Percentiles rank a stretch among this genome's conserved stretches.
phyloP scores from a whole-genome alignment of 2,113 vertebrate genomes.

The Hippocampus mohnikei region DNA sequence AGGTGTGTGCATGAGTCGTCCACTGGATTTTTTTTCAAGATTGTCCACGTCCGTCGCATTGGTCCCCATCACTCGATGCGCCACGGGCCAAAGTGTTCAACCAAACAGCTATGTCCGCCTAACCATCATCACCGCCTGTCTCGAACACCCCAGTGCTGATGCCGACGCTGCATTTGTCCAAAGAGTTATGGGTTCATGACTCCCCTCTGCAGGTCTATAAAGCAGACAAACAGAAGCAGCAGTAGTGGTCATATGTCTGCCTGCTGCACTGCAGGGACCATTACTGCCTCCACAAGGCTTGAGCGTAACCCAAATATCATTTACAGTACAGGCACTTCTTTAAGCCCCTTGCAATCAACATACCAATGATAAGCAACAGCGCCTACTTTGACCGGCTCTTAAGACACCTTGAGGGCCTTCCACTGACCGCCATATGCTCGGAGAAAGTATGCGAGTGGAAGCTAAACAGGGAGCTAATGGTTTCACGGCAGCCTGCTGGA shows the following conservation, averaged over 20 bases:
- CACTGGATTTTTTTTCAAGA: neutral
- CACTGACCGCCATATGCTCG: conserved; percentile 46
- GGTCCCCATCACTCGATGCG: neutral
- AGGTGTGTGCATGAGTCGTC: neutral
- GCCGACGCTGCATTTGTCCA: neutral
- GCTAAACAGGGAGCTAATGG: conserved; percentile 60
- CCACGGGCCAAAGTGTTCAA: neutral
- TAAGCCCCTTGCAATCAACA: conserved; percentile 59
- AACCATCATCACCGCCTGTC: neutral
- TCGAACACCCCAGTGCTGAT: neutral
- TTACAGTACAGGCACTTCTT: conserved; percentile 51
- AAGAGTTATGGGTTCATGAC: conserved; percentile 66
- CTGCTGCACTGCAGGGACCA: conserved; percentile 55
- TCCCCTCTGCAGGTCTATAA: conserved; percentile 62
- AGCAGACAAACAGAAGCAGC: conserved; percentile 47
- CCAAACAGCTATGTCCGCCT: neutral
- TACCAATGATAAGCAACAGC: conserved; percentile 54
- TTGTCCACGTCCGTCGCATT: neutral
- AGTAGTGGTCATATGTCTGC: conserved; percentile 39
- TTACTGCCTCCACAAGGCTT: conserved; percentile 45
- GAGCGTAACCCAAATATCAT: conserved; percentile 67
- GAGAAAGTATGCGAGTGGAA: conserved; percentile 40
- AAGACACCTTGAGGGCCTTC: conserved; percentile 50
- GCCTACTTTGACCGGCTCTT: conserved; percentile 35
- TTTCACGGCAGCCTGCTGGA: conserved; percentile 57